Percentiles rank a stretch among this genome's conserved stretches.
phyloP scores from a whole-genome alignment of 1,140 invertebrate genomes.

The Aphaenogaster floridana region DNA sequence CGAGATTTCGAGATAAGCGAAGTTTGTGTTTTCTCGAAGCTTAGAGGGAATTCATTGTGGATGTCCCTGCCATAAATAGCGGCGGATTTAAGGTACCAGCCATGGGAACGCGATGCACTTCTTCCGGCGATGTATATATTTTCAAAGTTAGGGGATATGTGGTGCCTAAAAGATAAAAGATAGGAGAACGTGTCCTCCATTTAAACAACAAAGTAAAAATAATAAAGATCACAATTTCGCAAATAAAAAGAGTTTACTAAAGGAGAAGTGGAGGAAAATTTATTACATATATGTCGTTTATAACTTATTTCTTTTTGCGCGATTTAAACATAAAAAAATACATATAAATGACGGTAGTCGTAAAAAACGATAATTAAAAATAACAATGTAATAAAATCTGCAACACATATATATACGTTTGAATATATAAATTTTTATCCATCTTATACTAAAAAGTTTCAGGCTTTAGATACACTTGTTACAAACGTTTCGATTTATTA shows the following conservation, averaged over 20 bases:
- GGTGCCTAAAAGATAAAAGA: conserved; percentile 68
- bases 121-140: conserved; percentile 48
- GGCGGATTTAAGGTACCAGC: conserved; percentile 64
- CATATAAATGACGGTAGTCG: not conserved
- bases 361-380: not conserved
- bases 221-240: not conserved
- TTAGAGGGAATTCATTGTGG: conserved; percentile 61
- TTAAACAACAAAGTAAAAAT: conserved; percentile 47
- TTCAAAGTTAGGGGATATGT: conserved; percentile 36
- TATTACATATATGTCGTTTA: not conserved
- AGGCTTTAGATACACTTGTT: conserved; percentile 4
- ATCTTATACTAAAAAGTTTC: not conserved
- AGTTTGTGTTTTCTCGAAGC: conserved; percentile 37
- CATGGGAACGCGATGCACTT: conserved; percentile 64
- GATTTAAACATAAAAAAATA: not conserved
- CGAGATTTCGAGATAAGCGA: conserved; percentile 70
- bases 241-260: not conserved
- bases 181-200: conserved; percentile 59
- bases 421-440: not conserved
- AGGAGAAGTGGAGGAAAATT: not conserved
- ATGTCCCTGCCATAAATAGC: conserved; percentile 70
- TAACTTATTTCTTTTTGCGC: not conserved
- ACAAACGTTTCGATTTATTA: conserved; percentile 8
- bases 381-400: not conserved
- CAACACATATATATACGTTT: not conserved